phyloP scores from a whole-genome alignment of 2,113 vertebrate genomes.

The Drymodes brunneopygia region DNA sequence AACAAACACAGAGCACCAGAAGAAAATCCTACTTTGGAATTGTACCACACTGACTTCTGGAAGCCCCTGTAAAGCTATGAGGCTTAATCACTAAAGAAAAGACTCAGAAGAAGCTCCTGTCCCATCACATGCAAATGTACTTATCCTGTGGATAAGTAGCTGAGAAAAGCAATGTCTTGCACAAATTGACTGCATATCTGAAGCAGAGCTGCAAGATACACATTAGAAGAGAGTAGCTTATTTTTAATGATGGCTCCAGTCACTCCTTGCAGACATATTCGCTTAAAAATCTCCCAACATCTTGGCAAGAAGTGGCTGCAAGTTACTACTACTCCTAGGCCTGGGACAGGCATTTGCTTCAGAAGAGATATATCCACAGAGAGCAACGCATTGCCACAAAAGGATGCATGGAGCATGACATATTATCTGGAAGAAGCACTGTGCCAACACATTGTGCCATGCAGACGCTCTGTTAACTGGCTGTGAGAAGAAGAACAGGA shows the following conservation, averaged over 20 bases:
- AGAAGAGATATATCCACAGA: neutral
- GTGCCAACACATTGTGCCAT: neutral
- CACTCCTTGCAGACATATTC: neutral
- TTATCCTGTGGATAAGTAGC: neutral
- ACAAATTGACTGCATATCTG: neutral
- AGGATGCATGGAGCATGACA: neutral
- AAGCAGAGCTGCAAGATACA: neutral
- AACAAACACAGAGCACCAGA: neutral
- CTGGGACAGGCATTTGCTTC: neutral
- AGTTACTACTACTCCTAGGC: neutral
- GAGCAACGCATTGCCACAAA: neutral
- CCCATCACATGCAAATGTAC: neutral
- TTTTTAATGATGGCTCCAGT: neutral
- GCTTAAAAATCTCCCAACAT: neutral
- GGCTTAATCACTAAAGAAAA: neutral
- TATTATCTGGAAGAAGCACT: neutral
- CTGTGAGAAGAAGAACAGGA: neutral
- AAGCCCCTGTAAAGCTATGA: neutral
- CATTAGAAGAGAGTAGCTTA: neutral
- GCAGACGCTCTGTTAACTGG: neutral
- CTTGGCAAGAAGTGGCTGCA: neutral
- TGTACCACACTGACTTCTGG: neutral
- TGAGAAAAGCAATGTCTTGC: neutral
- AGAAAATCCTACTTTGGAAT: neutral
- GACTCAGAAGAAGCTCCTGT: neutral